These are phyloP conservation scores for Cheirogaleus medius DNA, from an alignment of 2,113 vertebrate species.

Conservation along the genomic window DNA sequence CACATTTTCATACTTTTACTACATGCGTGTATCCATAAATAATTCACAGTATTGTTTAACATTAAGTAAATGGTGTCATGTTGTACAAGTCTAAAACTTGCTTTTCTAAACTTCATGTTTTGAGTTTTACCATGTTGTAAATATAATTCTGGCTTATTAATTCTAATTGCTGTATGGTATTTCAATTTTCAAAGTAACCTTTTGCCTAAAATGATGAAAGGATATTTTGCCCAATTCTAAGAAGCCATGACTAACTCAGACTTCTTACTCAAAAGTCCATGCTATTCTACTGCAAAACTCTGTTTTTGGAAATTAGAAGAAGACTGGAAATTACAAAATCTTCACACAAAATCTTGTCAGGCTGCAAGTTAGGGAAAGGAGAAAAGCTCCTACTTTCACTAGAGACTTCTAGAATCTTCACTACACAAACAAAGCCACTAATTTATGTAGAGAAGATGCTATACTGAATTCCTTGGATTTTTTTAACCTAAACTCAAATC, in stretches of 20 bases:
- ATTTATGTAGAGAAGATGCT: neutral
- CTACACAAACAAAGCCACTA: neutral
- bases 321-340: neutral
- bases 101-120: neutral
- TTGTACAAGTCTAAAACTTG: neutral
- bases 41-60: neutral
- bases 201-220: neutral
- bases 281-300: neutral
- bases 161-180: neutral
- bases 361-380: neutral
- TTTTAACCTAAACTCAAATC: neutral
- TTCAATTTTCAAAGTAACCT: neutral
- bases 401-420: neutral
- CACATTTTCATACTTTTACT: neutral
- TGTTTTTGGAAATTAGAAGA: neutral
- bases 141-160: neutral
- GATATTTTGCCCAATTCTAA: neutral
- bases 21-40: neutral
- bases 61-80: neutral
- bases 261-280: neutral
- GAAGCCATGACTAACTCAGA: neutral
- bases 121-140: neutral
- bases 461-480: neutral
- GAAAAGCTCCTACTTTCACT: neutral
- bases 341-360: neutral